Evolutionary conservation across 1,140 invertebrate genomes (phyloP).

Genomic region (Alviniconcha marisindica): DNA sequence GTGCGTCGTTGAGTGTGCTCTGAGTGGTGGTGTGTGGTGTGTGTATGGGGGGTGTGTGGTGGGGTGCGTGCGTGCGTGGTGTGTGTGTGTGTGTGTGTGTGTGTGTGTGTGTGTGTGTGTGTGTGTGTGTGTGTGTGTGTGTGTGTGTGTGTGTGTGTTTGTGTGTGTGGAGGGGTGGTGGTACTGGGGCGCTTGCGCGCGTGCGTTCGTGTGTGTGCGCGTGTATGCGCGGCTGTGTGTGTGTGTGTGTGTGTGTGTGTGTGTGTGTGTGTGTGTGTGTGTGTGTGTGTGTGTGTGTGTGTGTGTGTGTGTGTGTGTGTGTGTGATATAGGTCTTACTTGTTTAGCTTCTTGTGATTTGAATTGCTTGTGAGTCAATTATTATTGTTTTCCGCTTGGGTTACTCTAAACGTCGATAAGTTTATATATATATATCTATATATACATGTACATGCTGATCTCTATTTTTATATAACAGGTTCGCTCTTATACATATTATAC

Average conservation of each 20-base stretch:
- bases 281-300: too few relatives aligned
- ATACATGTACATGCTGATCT: background rate
- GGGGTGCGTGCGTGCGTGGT: background rate
- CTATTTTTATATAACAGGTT: background rate
- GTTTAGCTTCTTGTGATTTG: too few relatives aligned
- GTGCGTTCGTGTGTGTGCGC: constrained; percentile 6
- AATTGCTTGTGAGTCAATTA: too few relatives aligned
- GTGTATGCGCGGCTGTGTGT: background rate
- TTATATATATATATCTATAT: background rate
- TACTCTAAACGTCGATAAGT: background rate
- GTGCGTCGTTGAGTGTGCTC: background rate
- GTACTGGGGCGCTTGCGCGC: too few relatives aligned
- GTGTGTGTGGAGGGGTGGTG: too few relatives aligned
- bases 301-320: too few relatives aligned
- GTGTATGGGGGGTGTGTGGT: background rate
- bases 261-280: too few relatives aligned
- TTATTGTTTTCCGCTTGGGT: too few relatives aligned
- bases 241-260: too few relatives aligned
- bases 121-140: constrained; percentile 13
- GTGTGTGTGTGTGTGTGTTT: background rate
- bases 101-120: constrained; percentile 12
- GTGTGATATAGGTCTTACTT: too few relatives aligned
- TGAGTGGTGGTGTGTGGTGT: background rate
- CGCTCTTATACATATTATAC: too few relatives aligned
- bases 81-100: background rate